Evolutionary conservation across 2,888 invertebrate genomes (phyloP), one percentile per base, ranked within the genome.

Genomic region (Chorisops tibialis): DNA sequence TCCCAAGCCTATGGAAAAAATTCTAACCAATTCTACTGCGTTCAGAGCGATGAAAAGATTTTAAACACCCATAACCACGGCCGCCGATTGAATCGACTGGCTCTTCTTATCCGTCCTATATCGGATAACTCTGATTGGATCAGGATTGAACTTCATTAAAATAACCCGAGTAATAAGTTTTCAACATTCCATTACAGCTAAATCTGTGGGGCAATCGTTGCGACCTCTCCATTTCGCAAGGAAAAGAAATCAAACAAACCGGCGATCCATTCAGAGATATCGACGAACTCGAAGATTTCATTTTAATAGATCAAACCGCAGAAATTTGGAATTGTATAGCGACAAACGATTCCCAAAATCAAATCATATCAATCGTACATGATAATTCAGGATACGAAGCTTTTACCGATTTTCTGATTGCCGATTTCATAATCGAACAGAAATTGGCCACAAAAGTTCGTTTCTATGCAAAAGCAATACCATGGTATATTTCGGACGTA

Each of bases 401-500:
- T 0, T 88, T 93, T 69, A 86, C 91, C 0, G 99, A 99, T 75
- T 76, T 98, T 0, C 89, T 93, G 71, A 73, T 99, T 1, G 93
- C 92, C 2, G 89, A 91, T 68, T 93, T 88, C 73, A 75, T 98
- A 1, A 76, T 91, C 21, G 74, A 82, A 6, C 78, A 82, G 54
- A 80, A 82, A 12, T 72, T 87, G 19, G 86, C 84, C n/a, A 74
- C 78, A n/a, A 81, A 84, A 79, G 81, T 97, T 22, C 81, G 88
- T 66, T 88, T 97, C 69, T 88, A 95, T 76, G 87, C 89, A 0
- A 97, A 98, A 80, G 81, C 83, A 3, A 87, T 93, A 66, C 96
- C 97, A 0, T 99, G 98, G 98, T 99, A 91, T 75, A 87, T 99
- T 7, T 97, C 96, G 0, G 98, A 99, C 75, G 91, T 88, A 0